phyloP scores from a whole-genome alignment of 35 echinoderm and acorn worm genomes.

The Holothuria glaberrima region DNA sequence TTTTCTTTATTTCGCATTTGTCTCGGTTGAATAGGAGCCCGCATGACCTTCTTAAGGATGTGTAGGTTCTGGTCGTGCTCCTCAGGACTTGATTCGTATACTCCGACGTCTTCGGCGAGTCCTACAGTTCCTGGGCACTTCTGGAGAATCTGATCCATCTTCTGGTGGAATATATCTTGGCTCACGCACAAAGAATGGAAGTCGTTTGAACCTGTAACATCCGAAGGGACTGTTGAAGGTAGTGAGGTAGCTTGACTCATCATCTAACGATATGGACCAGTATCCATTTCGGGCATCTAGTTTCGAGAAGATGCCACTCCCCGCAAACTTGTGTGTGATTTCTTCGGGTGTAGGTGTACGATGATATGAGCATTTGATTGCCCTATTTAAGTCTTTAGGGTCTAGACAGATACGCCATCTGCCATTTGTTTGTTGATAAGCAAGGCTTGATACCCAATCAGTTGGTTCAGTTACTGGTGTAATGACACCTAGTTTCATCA shows the following conservation, averaged over 20 bases:
- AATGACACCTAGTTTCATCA: slow-evolving; percentile 63
- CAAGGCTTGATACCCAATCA: slow-evolving; percentile 72
- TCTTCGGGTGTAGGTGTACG: slow-evolving; percentile 73
- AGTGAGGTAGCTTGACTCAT: slow-evolving; percentile 54
- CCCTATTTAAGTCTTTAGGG: slow-evolving; percentile 65
- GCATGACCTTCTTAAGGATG: slow-evolving; percentile 26
- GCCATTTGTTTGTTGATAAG: slow-evolving; percentile 51
- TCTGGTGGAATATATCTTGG: slow-evolving; percentile 52
- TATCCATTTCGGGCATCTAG: slow-evolving; percentile 79
- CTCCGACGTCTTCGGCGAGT: slow-evolving; percentile 51
- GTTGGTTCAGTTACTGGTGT: slow-evolving; percentile 69
- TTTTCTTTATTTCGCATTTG: slow-evolving; percentile 26
- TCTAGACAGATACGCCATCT: slow-evolving; percentile 67
- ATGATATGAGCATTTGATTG: slow-evolving; percentile 61
- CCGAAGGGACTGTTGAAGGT: slow-evolving; percentile 79
- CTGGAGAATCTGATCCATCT: slow-evolving; percentile 49
- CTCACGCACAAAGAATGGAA: slow-evolving; percentile 49
- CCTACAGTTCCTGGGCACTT: slow-evolving; percentile 44
- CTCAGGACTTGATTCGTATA: not conserved
- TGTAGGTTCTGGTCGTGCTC: slow-evolving; percentile 54
- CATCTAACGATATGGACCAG: slow-evolving; percentile 66
- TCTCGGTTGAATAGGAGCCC: slow-evolving; percentile 31
- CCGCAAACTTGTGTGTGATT: slow-evolving; percentile 67
- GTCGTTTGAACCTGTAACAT: slow-evolving; percentile 38
- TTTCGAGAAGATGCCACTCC: slow-evolving; percentile 53